phyloP scores from a whole-genome alignment of 2,888 invertebrate genomes.

The Serrognathus titanus region DNA sequence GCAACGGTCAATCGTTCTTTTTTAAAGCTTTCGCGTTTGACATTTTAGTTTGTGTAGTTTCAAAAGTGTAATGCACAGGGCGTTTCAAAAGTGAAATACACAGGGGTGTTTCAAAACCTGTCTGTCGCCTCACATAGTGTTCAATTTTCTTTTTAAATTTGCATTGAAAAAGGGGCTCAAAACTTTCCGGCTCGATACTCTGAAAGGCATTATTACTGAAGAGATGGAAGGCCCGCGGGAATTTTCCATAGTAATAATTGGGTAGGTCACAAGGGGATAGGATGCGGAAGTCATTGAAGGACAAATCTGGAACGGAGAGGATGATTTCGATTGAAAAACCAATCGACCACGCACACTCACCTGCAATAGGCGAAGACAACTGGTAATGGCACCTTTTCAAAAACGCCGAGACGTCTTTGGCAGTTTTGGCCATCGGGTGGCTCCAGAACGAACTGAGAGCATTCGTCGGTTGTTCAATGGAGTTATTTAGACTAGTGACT shows the following conservation, averaged over 20 bases:
- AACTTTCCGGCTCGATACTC: no score
- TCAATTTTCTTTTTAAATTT: no score
- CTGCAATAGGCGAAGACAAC: slow-evolving; percentile 49
- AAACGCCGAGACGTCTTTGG: slow-evolving; percentile 51
- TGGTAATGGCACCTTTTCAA: slow-evolving; percentile 56
- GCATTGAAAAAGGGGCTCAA: no score
- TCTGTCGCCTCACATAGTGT: no score
- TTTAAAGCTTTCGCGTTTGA: no score
- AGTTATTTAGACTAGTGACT: slow-evolving; percentile 33
- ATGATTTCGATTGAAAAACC: no score
- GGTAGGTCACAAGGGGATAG: slow-evolving; percentile 4
- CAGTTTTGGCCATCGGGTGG: slow-evolving; percentile 52
- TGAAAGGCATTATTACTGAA: background rate
- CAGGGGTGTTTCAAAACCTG: no score
- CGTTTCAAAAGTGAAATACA: no score
- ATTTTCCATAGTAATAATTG: slow-evolving; percentile 15
- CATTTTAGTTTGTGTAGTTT: no score
- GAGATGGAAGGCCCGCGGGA: background rate
- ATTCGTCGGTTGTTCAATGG: slow-evolving; percentile 49
- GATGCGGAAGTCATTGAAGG: background rate
- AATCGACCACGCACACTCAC: slow-evolving; percentile 1
- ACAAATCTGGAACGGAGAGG: background rate
- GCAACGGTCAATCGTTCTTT: no score
- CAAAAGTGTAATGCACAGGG: no score
- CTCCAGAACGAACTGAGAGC: slow-evolving; percentile 56